These are phyloP conservation scores for Allophyes oxyacanthae DNA, from an alignment of 2,888 invertebrate genomes.

Conservation along the genomic window DNA sequence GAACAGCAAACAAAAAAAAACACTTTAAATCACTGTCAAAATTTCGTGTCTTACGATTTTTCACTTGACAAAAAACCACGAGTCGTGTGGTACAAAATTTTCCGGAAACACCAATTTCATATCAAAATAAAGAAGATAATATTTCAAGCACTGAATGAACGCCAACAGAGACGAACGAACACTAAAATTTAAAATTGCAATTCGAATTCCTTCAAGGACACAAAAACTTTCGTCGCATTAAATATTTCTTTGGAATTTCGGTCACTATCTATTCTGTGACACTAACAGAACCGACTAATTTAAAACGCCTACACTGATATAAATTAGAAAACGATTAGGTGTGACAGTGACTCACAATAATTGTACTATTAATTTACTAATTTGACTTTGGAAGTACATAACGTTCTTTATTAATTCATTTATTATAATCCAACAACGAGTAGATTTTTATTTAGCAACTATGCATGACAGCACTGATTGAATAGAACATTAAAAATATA, in stretches of 20 bases:
- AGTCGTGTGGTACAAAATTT: background rate
- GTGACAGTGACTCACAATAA: conserved; percentile 20
- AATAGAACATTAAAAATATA: no score
- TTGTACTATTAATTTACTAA: conserved; percentile 16
- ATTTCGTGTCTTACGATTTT: no score
- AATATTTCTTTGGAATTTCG: conserved; percentile 17
- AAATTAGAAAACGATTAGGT: conserved; percentile 41
- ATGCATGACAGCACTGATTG: no score
- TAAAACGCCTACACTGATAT: conserved; percentile 17
- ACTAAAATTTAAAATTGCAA: background rate
- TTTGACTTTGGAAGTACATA: conserved; percentile 2
- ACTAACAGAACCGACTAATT: conserved; percentile 29
- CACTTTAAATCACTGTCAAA: background rate
- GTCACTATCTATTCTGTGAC: conserved; percentile 15
- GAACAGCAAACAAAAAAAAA: no score
- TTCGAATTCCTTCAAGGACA: background rate
- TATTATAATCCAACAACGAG: no score
- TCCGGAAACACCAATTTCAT: background rate
- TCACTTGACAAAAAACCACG: no score
- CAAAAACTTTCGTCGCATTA: background rate
- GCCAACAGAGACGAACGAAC: no score
- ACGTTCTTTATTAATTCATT: background rate
- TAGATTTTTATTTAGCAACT: no score
- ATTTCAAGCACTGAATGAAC: no score
- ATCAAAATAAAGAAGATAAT: no score